phyloP scores from a whole-genome alignment of 2,797 vertebrate species.

The Microctenopoma stevenorrisi region DNA sequence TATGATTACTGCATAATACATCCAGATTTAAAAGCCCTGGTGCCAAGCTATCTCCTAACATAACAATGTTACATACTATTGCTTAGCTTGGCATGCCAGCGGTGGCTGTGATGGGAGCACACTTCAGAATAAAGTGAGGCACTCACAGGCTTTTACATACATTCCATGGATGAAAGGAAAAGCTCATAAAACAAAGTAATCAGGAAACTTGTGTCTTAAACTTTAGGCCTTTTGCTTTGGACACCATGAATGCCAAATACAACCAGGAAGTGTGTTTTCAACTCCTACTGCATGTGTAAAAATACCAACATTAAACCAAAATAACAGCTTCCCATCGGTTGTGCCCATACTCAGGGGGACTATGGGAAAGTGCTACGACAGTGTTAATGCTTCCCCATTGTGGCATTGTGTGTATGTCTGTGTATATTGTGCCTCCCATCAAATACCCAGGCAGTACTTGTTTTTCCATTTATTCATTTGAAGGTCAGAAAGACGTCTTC shows the following conservation, averaged over 20 bases:
- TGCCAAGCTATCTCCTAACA: conserved; percentile 65
- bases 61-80: conserved; percentile 56
- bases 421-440: conserved; percentile 26
- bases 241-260: conserved; percentile 41
- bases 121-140: conserved; percentile 40
- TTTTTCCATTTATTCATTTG: conserved; percentile 57
- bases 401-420: conserved; percentile 53
- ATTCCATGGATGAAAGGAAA: conserved; percentile 62
- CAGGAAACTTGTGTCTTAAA: conserved; percentile 42
- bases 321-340: conserved; percentile 48
- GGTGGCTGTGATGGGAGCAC: conserved; percentile 43
- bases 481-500: conserved; percentile 63
- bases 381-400: conserved; percentile 49
- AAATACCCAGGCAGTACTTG: conserved; percentile 24
- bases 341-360: conserved; percentile 38
- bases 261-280: conserved; percentile 55
- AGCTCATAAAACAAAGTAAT: conserved; percentile 51
- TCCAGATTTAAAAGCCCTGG: conserved; percentile 70
- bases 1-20: conserved; percentile 45
- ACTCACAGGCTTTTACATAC: conserved; percentile 45
- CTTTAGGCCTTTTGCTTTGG: conserved; percentile 33
- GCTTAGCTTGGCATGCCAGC: conserved; percentile 46
- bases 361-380: conserved; percentile 64
- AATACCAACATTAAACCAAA: conserved; percentile 58
- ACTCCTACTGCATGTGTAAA: conserved; percentile 49